Evolutionary conservation across 2,797 vertebrate genomes (phyloP), one percentile per base, ranked within the genome.

Genomic region (Triplophysa bombifrons): DNA sequence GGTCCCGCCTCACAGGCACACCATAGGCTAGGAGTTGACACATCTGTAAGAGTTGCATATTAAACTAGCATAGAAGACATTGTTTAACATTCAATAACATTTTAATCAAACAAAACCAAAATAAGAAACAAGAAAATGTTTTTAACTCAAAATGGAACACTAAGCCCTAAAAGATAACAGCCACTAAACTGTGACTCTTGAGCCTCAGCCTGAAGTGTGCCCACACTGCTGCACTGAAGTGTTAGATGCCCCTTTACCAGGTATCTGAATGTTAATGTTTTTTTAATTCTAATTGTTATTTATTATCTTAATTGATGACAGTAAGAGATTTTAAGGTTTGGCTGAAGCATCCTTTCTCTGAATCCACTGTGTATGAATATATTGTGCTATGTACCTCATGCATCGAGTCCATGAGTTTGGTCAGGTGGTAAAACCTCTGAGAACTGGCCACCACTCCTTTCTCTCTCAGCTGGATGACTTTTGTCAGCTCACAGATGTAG

Each of bases 401-500:
- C 94, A 99, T 95, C 88, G 93, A 89, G 78, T 99, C 98, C 92
- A 99, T 95, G 72, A 99, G 92, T 81, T 97, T 99, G 80, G 98
- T 99, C 55, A 99, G 96, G 0, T 96, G 96, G 88, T 97, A 99
- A 91, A 98, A 98, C 19, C 97, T 94, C 82, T 99, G 98, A 0
- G 97, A 98, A 87, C 94, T 95, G 60, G 94, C 91, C 84, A 98
- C 93, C 66, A 97, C 89, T 0, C 96, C 93, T 77, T 96, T 98
- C 88, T 98, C 96, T 84, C 90, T 95, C 88, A 95, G 84, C 80
- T 96, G 95, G 76, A 99, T 95, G 0, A 94, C 96, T 80, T 95
- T 98, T 83, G 94, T 95, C 83, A 99, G 91, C 86, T 99, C 98
- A 63, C 95, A 93, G 82, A 99, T 96, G 91, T 99, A 99, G 88